A percentile compares a stretch with the other conserved stretches of the same genome.
Evolutionary conservation across 2,888 invertebrate genomes (phyloP).

Genomic region (Campopleginae sp.): DNA sequence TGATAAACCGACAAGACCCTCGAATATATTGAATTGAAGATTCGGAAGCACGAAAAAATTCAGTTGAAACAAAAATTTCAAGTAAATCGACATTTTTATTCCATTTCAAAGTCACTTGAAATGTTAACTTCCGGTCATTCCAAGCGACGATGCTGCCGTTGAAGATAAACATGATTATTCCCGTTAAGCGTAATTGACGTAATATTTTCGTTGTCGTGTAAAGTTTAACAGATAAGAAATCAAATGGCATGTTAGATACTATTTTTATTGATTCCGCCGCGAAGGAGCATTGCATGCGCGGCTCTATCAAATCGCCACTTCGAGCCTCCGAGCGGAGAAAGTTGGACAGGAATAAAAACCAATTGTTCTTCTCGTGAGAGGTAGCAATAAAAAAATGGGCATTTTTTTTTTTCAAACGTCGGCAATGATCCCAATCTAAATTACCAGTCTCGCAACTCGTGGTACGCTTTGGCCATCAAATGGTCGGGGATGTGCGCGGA

Average conservation of each 20-base stretch:
- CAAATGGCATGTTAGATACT: neutral
- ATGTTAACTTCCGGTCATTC: neutral
- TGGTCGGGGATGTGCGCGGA: conserved; percentile 75
- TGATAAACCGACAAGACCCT: neutral
- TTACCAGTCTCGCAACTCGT: conserved; percentile 53
- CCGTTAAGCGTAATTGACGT: neutral
- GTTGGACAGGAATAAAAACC: conserved; percentile 38
- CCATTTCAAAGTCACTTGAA: no score
- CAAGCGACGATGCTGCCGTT: neutral
- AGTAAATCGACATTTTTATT: no score
- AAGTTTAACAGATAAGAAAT: neutral
- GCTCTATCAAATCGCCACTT: neutral
- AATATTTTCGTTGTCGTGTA: neutral
- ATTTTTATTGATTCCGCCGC: neutral
- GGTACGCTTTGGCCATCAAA: conserved; percentile 75
- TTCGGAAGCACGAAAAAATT: no score
- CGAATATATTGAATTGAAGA: neutral
- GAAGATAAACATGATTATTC: neutral
- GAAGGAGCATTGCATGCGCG: conserved; percentile 1
- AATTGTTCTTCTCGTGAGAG: conserved; percentile 76
- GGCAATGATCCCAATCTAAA: conserved; percentile 65
- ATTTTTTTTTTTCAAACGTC: conserved; percentile 35
- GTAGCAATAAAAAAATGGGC: conserved; percentile 77
- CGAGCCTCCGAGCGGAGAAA: conserved; percentile 42
- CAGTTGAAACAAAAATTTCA: no score